A percentile compares a stretch with the other conserved stretches of the same genome.
These are phyloP conservation scores for Leuciscus idus DNA, from an alignment of 2,113 vertebrate species.

Conservation along the genomic window DNA sequence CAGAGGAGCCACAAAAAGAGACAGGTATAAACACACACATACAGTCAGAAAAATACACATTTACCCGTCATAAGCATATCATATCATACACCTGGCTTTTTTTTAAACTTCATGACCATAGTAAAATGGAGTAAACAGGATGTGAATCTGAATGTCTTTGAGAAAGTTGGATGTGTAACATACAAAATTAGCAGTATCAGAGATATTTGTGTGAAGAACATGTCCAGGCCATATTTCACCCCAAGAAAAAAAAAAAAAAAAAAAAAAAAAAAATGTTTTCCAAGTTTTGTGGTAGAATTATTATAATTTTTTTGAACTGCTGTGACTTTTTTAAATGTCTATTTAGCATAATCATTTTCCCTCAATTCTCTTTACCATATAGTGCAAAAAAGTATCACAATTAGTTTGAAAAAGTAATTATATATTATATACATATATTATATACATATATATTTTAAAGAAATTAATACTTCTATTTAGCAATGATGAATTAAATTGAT, in stretches of 20 bases:
- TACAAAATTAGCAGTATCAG: too few relatives aligned
- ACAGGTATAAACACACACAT: conserved; percentile 59
- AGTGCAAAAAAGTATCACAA: neutral
- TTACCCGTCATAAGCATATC: neutral
- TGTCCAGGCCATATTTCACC: neutral
- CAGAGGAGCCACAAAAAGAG: conserved; percentile 56
- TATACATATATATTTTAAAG: neutral
- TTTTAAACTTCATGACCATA: neutral
- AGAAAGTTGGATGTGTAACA: neutral
- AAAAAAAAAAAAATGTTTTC: neutral
- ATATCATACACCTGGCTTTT: neutral
- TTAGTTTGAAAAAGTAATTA: neutral
- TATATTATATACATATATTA: neutral
- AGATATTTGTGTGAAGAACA: neutral
- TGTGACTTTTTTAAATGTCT: neutral
- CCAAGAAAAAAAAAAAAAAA: neutral
- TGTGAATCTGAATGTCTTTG: neutral
- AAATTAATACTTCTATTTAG: neutral
- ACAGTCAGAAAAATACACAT: conserved; percentile 33
- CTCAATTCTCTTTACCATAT: neutral
- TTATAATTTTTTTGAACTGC: neutral
- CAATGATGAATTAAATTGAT: neutral
- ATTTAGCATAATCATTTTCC: neutral
- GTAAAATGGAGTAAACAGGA: neutral
- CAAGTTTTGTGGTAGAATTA: neutral